Evolutionary conservation across 2,113 vertebrate species (phyloP).

Genomic region (Carlito syrichta): DNA sequence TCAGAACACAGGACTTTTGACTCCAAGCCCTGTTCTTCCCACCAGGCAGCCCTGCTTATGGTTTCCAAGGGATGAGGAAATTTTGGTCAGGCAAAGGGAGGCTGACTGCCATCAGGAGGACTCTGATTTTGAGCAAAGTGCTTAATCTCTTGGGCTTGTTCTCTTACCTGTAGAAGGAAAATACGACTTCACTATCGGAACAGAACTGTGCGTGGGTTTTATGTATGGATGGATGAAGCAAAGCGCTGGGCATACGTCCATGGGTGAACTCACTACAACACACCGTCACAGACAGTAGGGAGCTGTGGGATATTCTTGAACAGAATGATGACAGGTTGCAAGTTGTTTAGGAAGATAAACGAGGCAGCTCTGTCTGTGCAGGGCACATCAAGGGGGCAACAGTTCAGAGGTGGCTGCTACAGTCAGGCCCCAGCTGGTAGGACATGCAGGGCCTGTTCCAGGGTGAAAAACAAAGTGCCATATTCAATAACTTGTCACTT

Average conservation of each 20-base stretch:
- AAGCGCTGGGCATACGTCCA: background rate
- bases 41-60: background rate
- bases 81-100: background rate
- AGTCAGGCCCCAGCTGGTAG: background rate
- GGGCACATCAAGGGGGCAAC: too few species aligned
- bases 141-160: background rate
- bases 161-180: background rate
- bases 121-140: background rate
- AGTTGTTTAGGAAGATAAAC: background rate
- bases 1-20: background rate
- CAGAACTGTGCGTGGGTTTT: background rate
- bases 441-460: background rate
- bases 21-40: background rate
- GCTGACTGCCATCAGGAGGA: background rate
- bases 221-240: background rate
- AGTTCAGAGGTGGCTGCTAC: background rate
- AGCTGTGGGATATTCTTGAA: background rate
- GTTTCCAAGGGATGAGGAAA: background rate
- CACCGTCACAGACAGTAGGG: background rate
- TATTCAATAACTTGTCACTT: background rate
- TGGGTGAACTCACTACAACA: background rate
- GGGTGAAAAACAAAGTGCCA: background rate
- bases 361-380: background rate
- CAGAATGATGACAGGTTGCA: background rate
- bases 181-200: background rate